phyloP scores from a whole-genome alignment of 1,140 invertebrate species.

The Nasonia vitripennis region DNA sequence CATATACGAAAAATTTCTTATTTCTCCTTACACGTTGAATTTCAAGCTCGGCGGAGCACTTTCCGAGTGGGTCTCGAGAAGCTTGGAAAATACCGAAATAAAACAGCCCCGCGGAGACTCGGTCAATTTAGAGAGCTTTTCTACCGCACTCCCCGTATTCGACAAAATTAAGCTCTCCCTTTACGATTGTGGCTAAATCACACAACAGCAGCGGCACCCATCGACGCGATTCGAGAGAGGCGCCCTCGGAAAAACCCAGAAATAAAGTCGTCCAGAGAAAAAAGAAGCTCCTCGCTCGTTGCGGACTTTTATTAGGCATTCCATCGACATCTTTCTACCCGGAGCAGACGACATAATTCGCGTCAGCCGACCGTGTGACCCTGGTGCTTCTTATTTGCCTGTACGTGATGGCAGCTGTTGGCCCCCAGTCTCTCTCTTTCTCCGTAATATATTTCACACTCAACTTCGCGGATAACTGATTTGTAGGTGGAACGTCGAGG shows the following conservation, averaged over 20 bases:
- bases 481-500: constrained; percentile 41
- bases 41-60: not conserved
- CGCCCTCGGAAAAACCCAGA: too few species aligned
- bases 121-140: not conserved
- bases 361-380: not conserved
- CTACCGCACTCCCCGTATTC: not conserved
- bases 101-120: not conserved
- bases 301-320: constrained; percentile 10
- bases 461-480: constrained; percentile 52
- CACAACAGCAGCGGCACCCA: too few species aligned
- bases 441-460: not conserved
- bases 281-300: not conserved
- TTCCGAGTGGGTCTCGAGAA: not conserved
- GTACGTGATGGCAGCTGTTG: constrained; percentile 6
- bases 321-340: not conserved
- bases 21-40: not conserved
- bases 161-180: not conserved
- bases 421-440: not conserved
- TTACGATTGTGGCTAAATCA: not conserved
- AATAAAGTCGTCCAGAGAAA: too few species aligned
- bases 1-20: not conserved
- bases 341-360: not conserved
- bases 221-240: too few species aligned
- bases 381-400: not conserved
- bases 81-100: not conserved